Conservation (phyloP, 64 coral and sea anemone genomes). For the Montipora efflorescens region DNA sequence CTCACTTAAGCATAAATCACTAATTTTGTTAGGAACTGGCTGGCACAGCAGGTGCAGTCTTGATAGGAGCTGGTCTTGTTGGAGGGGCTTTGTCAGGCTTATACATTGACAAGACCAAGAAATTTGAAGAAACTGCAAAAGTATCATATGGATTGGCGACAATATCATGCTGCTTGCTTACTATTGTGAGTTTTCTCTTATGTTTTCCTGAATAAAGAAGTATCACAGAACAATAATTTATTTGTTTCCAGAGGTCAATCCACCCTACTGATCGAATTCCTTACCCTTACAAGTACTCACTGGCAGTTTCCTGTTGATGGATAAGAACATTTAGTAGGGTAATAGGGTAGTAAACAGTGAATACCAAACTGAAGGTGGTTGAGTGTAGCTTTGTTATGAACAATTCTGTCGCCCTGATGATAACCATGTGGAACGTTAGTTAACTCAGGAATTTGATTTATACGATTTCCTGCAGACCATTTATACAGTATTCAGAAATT, state of each 20-base stretch:
- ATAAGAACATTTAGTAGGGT: no score
- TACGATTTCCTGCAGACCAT: no score
- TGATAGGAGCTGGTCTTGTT: constrained; percentile 82
- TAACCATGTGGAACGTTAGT: no score
- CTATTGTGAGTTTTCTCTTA: constrained; percentile 61
- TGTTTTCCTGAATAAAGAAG: neutral
- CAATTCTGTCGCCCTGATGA: no score
- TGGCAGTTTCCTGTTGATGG: no score
- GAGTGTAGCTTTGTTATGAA: no score
- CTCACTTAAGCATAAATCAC: neutral
- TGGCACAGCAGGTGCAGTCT: constrained; percentile 78
- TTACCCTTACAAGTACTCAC: no score
- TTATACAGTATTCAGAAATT: no score
- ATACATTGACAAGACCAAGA: constrained; percentile 93
- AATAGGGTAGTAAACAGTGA: no score
- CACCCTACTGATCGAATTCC: no score
- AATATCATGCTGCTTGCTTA: constrained; percentile 64
- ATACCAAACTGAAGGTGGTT: no score
- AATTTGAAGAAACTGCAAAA: constrained; percentile 86
- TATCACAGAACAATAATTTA: neutral
- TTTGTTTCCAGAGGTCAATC: neutral
- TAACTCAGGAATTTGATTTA: no score
- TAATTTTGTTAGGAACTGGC: constrained; percentile 74
- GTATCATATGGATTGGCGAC: constrained; percentile 84
- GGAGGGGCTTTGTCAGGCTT: constrained; percentile 79